Evolutionary conservation across 2,113 vertebrate genomes (phyloP).

Genomic region (Phodopus roborovskii): DNA sequence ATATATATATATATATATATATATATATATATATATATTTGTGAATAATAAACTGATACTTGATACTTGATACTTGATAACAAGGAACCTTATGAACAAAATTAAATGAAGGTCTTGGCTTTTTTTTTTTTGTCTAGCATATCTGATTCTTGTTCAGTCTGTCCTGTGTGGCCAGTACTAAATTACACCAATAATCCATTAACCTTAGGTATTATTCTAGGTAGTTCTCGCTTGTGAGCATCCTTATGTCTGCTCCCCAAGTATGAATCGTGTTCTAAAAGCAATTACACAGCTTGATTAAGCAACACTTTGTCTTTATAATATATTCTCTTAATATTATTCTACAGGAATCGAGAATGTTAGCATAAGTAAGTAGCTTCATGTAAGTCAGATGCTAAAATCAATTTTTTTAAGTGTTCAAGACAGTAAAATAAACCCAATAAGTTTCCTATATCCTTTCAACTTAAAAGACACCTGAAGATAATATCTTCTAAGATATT

Average conservation of each 20-base stretch:
- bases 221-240: neutral
- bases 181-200: neutral
- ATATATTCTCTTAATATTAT: neutral
- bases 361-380: neutral
- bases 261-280: neutral
- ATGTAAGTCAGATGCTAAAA: neutral
- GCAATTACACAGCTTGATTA: neutral
- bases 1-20: no score
- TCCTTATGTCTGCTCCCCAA: neutral
- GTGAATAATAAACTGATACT: neutral
- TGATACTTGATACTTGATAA: neutral
- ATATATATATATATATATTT: no score
- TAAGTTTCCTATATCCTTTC: neutral
- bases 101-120: neutral
- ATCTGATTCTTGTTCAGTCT: neutral
- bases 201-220: neutral
- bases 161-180: neutral
- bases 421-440: neutral
- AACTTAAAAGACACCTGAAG: neutral
- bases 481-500: neutral
- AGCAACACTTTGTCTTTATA: neutral
- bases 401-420: neutral
- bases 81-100: neutral
- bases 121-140: neutral
- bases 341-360: neutral